Evolutionary conservation across 2,797 vertebrate species (phyloP), one percentile per base, ranked within the genome.

Genomic region (Momotus momota): DNA sequence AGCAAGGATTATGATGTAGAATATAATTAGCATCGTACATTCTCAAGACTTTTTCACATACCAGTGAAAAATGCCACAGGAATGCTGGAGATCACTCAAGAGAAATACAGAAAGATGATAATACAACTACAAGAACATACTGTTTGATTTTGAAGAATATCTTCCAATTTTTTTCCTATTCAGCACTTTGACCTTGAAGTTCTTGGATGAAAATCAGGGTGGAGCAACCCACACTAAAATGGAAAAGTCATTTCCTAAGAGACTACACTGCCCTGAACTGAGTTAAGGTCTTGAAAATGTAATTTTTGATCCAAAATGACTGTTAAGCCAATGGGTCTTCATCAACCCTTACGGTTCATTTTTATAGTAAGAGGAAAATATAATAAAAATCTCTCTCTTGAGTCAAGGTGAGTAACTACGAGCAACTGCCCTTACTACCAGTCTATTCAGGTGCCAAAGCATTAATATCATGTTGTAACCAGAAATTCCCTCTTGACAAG

Each of bases 11-110:
- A 19, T 16, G 26, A 58, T 62, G 13, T 10, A 51, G 48, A 74
- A 17, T 20, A 15, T 15, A 60, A 41, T 12, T 40, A 49, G 11
- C 22, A 67, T 38, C 66, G 43, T 3, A 49, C 19, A 43, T 45
- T 62, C 29, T 26, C 0, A 0, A 78, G 14, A 62, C 3, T 41
- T 84, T 41, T 87, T 40, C 1, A 1, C 11, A 26, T 35, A 60
- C n/a, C n/a, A 29, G 26, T 45, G 23, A 79, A 85, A 96, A 90
- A 88, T 29, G 20, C 19, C 29, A 54, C 48, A 87, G 40, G 22
- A 92, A 87, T 31, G 52, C 51, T 74, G 46, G 61, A 70, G 31
- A 31, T 66, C n/a, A 66, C 65, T 73, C 22, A 18, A 40, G 40
- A 93, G 66, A 81, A 85, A 46, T 23, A 17, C 22, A 79, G n/a